Conservation (phyloP, 2,888 invertebrate genomes). For the Coenonympha arcania region DNA sequence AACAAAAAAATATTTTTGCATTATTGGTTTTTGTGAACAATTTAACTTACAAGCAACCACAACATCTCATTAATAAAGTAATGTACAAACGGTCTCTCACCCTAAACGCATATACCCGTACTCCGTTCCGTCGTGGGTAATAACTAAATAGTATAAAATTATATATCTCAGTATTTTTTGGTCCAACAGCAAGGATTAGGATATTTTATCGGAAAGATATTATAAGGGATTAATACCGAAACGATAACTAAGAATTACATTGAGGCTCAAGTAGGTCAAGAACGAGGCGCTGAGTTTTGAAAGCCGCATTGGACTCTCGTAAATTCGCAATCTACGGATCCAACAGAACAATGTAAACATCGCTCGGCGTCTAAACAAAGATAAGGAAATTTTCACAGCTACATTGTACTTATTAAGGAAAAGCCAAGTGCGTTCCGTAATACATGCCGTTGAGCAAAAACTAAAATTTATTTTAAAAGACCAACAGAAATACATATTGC, state of each 20-base stretch:
- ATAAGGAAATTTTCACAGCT: not conserved
- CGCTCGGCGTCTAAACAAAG: not conserved
- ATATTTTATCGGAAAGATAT: conserved; percentile 10
- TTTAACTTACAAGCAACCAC: too few species aligned
- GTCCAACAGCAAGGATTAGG: not conserved
- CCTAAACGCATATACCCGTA: too few species aligned
- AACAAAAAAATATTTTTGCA: too few species aligned
- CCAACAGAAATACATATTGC: too few species aligned
- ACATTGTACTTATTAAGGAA: too few species aligned
- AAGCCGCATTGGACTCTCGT: conserved; percentile 31
- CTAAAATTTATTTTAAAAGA: too few species aligned
- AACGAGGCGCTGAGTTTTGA: conserved; percentile 32
- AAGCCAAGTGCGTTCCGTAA: too few species aligned
- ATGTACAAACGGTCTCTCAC: too few species aligned
- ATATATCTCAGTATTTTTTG: not conserved
- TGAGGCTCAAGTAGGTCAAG: conserved; percentile 39
- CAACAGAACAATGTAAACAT: conserved; percentile 4
- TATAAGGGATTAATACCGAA: conserved; percentile 12
- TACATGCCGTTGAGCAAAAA: too few species aligned
- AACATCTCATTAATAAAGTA: too few species aligned
- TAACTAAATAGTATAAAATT: not conserved
- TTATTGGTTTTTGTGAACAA: too few species aligned
- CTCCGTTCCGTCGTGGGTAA: too few species aligned
- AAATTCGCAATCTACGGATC: conserved; percentile 19
- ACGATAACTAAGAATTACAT: conserved; percentile 8